A percentile compares a stretch with the other conserved stretches of the same genome.
phyloP scores from a whole-genome alignment of 64 coral and sea anemone genomes.

The Catalaphyllia jardinei region DNA sequence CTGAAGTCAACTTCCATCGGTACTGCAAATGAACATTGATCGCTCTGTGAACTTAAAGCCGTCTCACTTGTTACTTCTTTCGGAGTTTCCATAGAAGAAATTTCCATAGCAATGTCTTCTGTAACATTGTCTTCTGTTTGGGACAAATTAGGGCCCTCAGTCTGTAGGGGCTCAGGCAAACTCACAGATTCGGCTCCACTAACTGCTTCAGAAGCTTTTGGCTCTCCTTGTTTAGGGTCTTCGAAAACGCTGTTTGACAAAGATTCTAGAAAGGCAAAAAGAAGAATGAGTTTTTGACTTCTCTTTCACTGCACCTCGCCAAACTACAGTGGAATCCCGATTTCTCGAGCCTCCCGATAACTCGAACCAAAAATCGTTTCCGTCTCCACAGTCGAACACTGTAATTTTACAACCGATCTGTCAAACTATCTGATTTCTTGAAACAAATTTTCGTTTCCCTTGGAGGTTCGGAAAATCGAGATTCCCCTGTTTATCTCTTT shows the following conservation, averaged over 20 bases:
- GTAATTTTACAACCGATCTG: too few species aligned
- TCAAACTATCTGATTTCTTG: too few species aligned
- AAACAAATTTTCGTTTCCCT: too few species aligned
- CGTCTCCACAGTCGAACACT: neutral
- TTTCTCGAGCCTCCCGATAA: too few species aligned
- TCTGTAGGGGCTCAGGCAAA: neutral
- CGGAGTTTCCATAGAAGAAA: neutral
- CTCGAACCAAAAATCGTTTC: too few species aligned
- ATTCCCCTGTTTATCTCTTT: too few species aligned
- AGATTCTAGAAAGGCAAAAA: neutral
- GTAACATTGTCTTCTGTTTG: neutral
- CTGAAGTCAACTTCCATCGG: conserved; percentile 7
- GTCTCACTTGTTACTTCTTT: neutral
- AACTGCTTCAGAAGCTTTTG: neutral
- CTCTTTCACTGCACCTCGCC: too few species aligned
- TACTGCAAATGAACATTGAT: neutral
- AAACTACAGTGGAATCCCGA: too few species aligned
- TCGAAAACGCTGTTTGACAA: conserved; percentile 37
- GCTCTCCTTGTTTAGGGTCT: conserved; percentile 4
- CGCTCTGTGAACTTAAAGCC: neutral
- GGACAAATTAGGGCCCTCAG: neutral
- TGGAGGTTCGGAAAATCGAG: too few species aligned
- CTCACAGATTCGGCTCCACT: neutral
- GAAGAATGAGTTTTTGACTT: neutral
- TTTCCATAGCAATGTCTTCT: neutral